These are phyloP conservation scores for Oriolus oriolus DNA, from an alignment of 2,113 vertebrate species.

Conservation along the genomic window DNA sequence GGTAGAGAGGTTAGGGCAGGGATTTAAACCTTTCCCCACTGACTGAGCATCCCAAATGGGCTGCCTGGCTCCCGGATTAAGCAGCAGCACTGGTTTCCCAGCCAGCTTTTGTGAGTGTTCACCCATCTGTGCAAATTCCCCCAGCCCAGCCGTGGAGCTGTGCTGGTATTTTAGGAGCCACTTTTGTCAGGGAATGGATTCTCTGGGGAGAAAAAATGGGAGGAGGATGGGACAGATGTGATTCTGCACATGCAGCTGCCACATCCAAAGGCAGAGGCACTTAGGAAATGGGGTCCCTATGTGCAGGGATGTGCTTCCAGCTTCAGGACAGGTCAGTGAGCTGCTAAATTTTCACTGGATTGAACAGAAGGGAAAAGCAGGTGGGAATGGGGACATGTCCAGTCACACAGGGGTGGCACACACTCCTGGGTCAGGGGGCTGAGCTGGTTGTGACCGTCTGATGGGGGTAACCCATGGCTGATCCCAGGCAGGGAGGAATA, in stretches of 20 bases:
- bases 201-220: background rate
- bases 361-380: background rate
- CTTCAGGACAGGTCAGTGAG: background rate
- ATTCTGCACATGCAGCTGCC: background rate
- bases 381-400: background rate
- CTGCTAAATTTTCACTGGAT: background rate
- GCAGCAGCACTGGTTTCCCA: background rate
- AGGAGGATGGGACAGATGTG: background rate
- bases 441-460: accelerated
- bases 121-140: constrained; percentile 76
- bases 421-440: background rate
- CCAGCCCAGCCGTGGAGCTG: constrained; percentile 66
- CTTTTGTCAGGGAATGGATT: constrained; percentile 65
- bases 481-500: background rate
- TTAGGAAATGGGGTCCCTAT: background rate
- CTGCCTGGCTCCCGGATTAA: constrained; percentile 14
- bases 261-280: background rate
- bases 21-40: background rate
- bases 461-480: background rate
- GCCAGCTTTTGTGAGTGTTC: constrained; percentile 79
- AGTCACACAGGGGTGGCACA: background rate
- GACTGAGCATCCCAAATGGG: background rate
- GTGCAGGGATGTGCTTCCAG: background rate
- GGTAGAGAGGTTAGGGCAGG: background rate
- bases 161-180: constrained; percentile 32